Evolutionary conservation across 2,113 vertebrate species (phyloP), one percentile per base, ranked within the genome.

Genomic region (Amphilophus citrinellus): DNA sequence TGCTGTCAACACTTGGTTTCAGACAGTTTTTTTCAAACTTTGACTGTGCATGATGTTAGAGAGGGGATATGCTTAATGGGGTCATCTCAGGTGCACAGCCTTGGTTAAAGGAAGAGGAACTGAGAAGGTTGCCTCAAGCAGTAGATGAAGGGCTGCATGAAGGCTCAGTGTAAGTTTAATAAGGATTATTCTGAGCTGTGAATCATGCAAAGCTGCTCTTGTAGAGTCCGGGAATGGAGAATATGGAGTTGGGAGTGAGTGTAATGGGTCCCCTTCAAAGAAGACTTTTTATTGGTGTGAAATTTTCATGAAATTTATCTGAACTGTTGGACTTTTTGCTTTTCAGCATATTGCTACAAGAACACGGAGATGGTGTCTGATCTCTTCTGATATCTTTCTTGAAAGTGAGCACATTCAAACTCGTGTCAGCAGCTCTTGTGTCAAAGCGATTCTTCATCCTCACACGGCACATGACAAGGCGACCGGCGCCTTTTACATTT

Each of bases 401-500:
- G 24, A 73, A 73, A 53, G 44, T 6, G 3, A 7, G 44, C 44
- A 13, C 66, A 53, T 73, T 73, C 66, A 53, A 24, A 32, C 44
- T 53, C 10, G 2, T 73, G 24, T 32, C 44, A 3, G 6, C 66
- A 53, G 66, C 65, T 71, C 42, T 71, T 6, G 22, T 53, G 66
- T 73, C 66, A 73, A 53, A 73, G 66, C 17, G 66, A 53, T 73
- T 53, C 44, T 50, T 73, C 44, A 73, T 73, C 66, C 66, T 53
- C 44, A 32, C 10, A 44, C 44, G 13, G 66, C 66, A 73, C 17
- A 73, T 32, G 66, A 73, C 66, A 73, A 73, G 44, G 44, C 44
- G 6, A 73, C 32, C 44, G 66, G 53, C 50, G 24, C 3, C 24
- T 73, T 73, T 32, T 53, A 32, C 66, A 53, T 73, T 32, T 53